Base-by-base conservation (phyloP, 2,113 vertebrate species). In the Anoplopoma fimbria region DNA sequence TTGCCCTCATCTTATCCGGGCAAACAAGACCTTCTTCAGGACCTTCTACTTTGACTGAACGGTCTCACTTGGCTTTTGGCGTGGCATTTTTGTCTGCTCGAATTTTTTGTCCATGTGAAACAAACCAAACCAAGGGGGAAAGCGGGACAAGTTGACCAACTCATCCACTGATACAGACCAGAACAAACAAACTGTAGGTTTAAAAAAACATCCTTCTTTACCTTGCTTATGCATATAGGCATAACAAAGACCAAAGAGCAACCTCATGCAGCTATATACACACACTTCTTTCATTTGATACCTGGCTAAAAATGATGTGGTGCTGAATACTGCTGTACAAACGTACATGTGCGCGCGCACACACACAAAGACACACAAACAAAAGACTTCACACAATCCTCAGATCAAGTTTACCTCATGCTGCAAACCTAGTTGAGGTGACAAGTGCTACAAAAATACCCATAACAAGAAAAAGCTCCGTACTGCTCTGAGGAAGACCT, bases 401-500 rank as follows among this genome's bases (percentile, higher is more conserved):
- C 36, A 63, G 21, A 34, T 68, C 33, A 55, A 51, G 12, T 72
- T 38, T 61, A 27, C 34, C 34, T 51, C 49, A 53, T 17, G 69
- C 62, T 75, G 29, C 63, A 7, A n/a, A 14, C 73, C 23, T 34
- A 25, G 31, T 34, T 42, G 17, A 61, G 31, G 33, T 62, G 77
- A 77, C 51, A 38, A 62, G 69, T 58, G 23, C 36, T 65, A 27
- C 53, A 42, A 49, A 69, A 68, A 58, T 9, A 80, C 8, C 0
- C 1, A 15, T 9, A 38, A 62, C 36, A 63, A 42, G 17, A 72
- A 64, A 64, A 8, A 23, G 51, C 9, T 36, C 21, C 8, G n/a
- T n/a, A 8, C 34, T 27, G 36, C 45, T 73, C 69, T 34, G 17
- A 77, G 33, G 51, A 79, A 9, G 6, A 77, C 51, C 64, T 82